phyloP scores from a whole-genome alignment of 2,113 vertebrate genomes.

The Verasper variegatus region DNA sequence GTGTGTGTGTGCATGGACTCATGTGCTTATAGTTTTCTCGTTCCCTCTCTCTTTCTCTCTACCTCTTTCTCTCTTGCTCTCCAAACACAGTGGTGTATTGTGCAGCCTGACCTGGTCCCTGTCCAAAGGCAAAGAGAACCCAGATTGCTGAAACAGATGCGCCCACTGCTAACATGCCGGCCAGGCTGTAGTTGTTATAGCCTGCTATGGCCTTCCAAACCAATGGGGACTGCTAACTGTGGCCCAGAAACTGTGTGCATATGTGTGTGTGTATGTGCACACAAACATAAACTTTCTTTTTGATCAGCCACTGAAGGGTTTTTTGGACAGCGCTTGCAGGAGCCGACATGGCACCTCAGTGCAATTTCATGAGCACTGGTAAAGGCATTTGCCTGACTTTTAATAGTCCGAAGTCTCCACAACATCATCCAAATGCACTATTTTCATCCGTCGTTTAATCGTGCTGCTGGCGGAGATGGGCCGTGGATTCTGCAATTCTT shows the following conservation, averaged over 20 bases:
- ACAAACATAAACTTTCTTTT: constrained; percentile 45
- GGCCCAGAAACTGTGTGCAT: constrained; percentile 40
- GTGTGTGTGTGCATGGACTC: constrained; percentile 29
- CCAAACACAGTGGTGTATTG: constrained; percentile 78
- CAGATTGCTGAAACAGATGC: constrained; percentile 79
- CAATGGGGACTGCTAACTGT: constrained; percentile 64
- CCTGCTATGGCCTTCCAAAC: constrained; percentile 66
- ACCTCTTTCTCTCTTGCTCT: constrained; percentile 20
- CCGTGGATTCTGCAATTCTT: constrained; percentile 24
- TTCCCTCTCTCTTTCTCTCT: constrained; percentile 15
- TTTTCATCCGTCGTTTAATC: constrained; percentile 57
- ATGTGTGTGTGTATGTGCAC: constrained; percentile 11
- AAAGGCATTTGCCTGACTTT: constrained; percentile 77
- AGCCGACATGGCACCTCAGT: constrained; percentile 68
- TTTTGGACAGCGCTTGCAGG: constrained; percentile 61
- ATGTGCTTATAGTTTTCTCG: constrained; percentile 41
- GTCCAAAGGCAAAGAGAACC: constrained; percentile 77
- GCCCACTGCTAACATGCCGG: constrained; percentile 66
- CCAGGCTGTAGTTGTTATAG: constrained; percentile 69
- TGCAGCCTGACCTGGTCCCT: constrained; percentile 70
- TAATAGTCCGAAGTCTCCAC: constrained; percentile 71
- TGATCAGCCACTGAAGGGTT: constrained; percentile 72
- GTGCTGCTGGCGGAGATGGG: constrained; percentile 25
- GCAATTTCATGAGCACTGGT: constrained; percentile 75
- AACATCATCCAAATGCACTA: constrained; percentile 51